Base-by-base conservation (phyloP, 2,888 invertebrate species). In the Notocelia uddmanniana region DNA sequence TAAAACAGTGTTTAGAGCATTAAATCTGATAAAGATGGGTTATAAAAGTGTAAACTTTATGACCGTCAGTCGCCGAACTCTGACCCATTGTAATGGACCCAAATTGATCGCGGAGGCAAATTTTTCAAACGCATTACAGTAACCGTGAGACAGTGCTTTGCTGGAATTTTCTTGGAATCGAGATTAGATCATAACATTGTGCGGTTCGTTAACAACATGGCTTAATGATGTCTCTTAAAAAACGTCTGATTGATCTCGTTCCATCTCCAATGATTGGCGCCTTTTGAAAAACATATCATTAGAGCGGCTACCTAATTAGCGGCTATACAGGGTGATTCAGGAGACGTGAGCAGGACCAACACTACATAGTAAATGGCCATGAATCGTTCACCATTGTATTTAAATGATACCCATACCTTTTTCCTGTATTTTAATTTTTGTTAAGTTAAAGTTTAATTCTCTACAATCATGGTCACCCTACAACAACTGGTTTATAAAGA, bases 21-120 rank as follows among this genome's bases (percentile, higher is more conserved):
- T n/a, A 19, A 45, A 52, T 69, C 18, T 77, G 74, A 18, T 45
- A 3, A 18, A 19, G 19, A 15, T 26, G 48, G 23, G 69, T 79
- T 78, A 79, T 79, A 82, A 79, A 78, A 64, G 52, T 64, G 79
- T 76, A 76, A 76, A 76, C 76, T 77, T 81, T 81, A 79, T 76
- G 76, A 82, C 80, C 80, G 80, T 79, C 80, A 82, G 81, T 77
- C 82, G 74, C 76, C 84, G 89, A 89, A 88, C 90, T 89, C 76
- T 88, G 87, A 89, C 89, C 89, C 84, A 68, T 76, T 74, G 83
- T 89, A 88, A 90, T 90, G 83, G 86, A 77, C 83, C 85, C 88
- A 89, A 90, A 90, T 90, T 89, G 89, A 83, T 88, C 81, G 82
- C 80, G 77, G 80, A 89, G 81, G 86, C 88, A 86, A 87, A 87